Percentiles rank a stretch among this genome's conserved stretches.
Evolutionary conservation across 2,797 vertebrate genomes (phyloP).

Genomic region (Eutrigla gurnardus): DNA sequence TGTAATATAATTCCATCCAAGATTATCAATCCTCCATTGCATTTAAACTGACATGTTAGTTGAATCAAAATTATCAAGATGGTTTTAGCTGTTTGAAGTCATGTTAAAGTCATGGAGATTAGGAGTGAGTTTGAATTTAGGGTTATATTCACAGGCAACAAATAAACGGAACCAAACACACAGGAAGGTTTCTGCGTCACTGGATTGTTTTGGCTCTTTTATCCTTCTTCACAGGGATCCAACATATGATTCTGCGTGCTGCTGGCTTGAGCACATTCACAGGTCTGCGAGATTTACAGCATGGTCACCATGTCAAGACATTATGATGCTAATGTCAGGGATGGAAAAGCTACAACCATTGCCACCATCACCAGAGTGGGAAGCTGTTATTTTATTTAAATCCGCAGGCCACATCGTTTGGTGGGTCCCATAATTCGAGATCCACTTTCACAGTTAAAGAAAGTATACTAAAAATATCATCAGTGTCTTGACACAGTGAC

Average conservation of each 20-base stretch:
- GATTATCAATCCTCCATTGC: not conserved
- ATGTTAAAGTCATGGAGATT: not conserved
- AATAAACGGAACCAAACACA: not conserved
- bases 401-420: slow-evolving; percentile 35
- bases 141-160: not conserved
- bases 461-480: slow-evolving; percentile 30
- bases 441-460: slow-evolving; percentile 31
- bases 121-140: slow-evolving; percentile 2
- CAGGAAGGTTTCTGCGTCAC: not conserved
- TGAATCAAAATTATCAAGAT: not conserved
- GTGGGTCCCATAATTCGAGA: slow-evolving; percentile 19
- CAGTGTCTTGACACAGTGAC: not conserved
- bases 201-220: not conserved
- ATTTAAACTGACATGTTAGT: not conserved
- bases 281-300: slow-evolving; percentile 28
- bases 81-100: slow-evolving; percentile 9
- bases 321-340: slow-evolving; percentile 31
- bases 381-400: slow-evolving; percentile 36
- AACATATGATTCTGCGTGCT: slow-evolving; percentile 5
- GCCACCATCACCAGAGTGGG: slow-evolving; percentile 25
- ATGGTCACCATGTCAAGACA: slow-evolving; percentile 27
- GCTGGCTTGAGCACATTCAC: slow-evolving; percentile 19
- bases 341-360: slow-evolving; percentile 34
- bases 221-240: slow-evolving; percentile 7
- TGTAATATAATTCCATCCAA: not conserved